Evolutionary conservation across 2,113 vertebrate species (phyloP).

Genomic region (Neolamprologus devosi): DNA sequence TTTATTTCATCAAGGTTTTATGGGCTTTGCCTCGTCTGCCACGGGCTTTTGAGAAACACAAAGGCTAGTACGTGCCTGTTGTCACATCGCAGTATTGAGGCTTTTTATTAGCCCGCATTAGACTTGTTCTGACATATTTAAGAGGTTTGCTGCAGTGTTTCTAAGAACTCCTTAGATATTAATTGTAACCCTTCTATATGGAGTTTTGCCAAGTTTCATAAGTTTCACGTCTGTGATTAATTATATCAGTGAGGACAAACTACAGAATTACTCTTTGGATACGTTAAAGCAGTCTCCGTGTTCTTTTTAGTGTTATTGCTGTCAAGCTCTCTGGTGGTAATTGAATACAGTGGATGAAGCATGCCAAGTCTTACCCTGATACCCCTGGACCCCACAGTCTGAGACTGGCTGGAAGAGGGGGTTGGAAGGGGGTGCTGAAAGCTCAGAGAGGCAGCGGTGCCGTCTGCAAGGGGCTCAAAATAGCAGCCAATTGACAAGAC

Average conservation of each 20-base stretch:
- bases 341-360: slow-evolving; percentile 17
- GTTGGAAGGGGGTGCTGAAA: neutral
- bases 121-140: slow-evolving; percentile 52
- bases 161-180: neutral
- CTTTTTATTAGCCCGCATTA: slow-evolving; percentile 15
- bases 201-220: slow-evolving; percentile 3
- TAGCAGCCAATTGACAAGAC: slow-evolving; percentile 77
- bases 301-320: neutral
- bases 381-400: neutral
- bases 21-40: neutral
- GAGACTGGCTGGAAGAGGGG: neutral
- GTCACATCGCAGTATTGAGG: neutral
- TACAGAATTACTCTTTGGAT: neutral
- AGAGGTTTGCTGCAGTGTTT: neutral
- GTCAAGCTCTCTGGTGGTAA: slow-evolving; percentile 4
- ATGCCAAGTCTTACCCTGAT: slow-evolving; percentile 18
- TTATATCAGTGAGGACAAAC: neutral
- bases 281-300: neutral
- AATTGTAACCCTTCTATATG: neutral
- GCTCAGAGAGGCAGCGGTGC: slow-evolving; percentile 47
- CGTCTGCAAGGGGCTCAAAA: slow-evolving; percentile 69
- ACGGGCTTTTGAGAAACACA: slow-evolving; percentile 17
- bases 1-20: slow-evolving; percentile 26
- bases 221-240: neutral
- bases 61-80: slow-evolving; percentile 19